These are phyloP conservation scores for Pasiphila rectangulata DNA, from an alignment of 2,888 invertebrate species.

Conservation along the genomic window DNA sequence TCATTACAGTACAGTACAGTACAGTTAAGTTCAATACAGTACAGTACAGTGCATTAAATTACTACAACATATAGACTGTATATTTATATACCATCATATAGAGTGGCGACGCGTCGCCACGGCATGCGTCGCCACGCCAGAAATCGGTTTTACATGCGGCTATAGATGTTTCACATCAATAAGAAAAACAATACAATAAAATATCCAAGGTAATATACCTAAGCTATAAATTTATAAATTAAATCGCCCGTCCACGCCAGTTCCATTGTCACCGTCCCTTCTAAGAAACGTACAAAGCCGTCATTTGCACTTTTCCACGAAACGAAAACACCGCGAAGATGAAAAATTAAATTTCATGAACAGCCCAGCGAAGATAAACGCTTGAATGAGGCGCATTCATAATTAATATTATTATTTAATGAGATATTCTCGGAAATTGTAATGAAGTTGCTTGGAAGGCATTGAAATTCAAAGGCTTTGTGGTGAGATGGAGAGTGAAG, in stretches of 20 bases:
- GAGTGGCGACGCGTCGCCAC: no score
- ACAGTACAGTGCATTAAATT: no score
- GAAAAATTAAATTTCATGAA: slow-evolving; percentile 73
- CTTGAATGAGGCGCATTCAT: slow-evolving; percentile 19
- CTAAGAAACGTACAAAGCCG: slow-evolving; percentile 62
- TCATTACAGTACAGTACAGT: no score
- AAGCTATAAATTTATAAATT: no score
- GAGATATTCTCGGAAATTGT: slow-evolving; percentile 20
- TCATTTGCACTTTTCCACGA: slow-evolving; percentile 72
- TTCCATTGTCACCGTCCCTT: slow-evolving; percentile 44
- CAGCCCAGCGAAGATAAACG: slow-evolving; percentile 39
- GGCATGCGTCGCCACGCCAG: no score
- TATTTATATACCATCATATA: no score
- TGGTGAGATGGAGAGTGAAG: background rate
- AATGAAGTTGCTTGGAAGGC: slow-evolving; percentile 10
- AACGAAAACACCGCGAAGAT: slow-evolving; percentile 59
- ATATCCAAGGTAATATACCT: background rate
- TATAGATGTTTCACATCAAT: no score
- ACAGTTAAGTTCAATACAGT: no score
- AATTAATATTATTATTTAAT: slow-evolving; percentile 32
- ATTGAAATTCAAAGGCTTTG: slow-evolving; percentile 19
- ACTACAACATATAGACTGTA: no score
- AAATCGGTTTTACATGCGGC: no score
- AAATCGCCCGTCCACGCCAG: slow-evolving; percentile 42
- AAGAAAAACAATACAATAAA: no score